Conservation (phyloP, 2,888 invertebrate genomes). For the Anthophora plumipes region DNA sequence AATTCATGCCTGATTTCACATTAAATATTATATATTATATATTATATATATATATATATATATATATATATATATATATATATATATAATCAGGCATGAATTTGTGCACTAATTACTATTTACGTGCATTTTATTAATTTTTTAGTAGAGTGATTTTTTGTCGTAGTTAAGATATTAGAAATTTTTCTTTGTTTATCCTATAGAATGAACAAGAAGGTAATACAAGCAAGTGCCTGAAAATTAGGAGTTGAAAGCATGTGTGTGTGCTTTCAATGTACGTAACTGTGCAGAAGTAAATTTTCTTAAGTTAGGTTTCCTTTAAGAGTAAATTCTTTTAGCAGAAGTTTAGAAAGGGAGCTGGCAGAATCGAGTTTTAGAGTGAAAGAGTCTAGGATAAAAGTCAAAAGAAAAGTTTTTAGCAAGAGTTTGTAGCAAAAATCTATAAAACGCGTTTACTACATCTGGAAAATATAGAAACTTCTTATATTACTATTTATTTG, state of each 20-base stretch:
- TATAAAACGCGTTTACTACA: neutral
- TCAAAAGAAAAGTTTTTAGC: constrained; percentile 1
- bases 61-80: too few relatives aligned
- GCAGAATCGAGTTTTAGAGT: neutral
- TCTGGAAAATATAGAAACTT: neutral
- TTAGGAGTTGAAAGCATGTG: neutral
- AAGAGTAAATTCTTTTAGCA: neutral
- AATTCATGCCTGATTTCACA: too few relatives aligned
- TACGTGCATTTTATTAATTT: too few relatives aligned
- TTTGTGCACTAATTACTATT: too few relatives aligned
- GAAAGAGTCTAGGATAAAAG: neutral
- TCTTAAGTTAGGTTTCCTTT: neutral
- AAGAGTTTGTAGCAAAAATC: neutral
- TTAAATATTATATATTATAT: too few relatives aligned
- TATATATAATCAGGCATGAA: too few relatives aligned
- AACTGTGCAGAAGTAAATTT: neutral
- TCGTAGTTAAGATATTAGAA: too few relatives aligned
- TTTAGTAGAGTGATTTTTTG: too few relatives aligned
- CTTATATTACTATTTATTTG: neutral
- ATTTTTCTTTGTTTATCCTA: neutral
- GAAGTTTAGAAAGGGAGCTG: neutral
- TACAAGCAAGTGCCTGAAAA: neutral
- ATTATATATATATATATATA: too few relatives aligned
- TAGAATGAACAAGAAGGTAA: neutral
- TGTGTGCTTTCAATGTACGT: neutral